Base-by-base conservation (phyloP, 1,140 invertebrate species). In the Matsumurasca onukii region DNA sequence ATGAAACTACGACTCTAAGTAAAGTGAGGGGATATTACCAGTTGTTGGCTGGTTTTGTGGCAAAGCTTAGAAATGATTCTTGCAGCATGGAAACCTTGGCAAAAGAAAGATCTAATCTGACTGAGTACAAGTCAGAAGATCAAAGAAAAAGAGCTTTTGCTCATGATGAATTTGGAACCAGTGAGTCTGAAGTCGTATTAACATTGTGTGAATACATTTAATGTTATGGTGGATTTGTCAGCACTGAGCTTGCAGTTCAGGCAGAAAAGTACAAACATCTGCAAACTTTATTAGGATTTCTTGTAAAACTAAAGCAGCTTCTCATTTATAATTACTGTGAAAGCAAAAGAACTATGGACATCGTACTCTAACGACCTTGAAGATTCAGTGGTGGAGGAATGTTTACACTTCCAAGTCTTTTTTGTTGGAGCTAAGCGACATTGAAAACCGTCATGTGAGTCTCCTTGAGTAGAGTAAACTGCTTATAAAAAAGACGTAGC, bases 61-160 rank as follows among this genome's bases (percentile, higher is more conserved):
- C n/a, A n/a, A n/a, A n/a, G 9, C n/a, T 9, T 9, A 12, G 9
- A 12, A n/a, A n/a, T 45, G 39, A n/a, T n/a, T 45, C n/a, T 45
- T 45, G 39, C 39, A 45, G 39, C 9, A 45, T n/a, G n/a, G 39
- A 45, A 45, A 45, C 39, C 39, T 45, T 45, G 39, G 39, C 39
- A 45, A 45, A 45, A 45, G 39, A 45, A 45, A 45, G n/a, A n/a
- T 45, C 39, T 45, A n/a, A n/a, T 45, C n/a, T 45, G 39, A 45
- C 39, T 45, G 39, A 45, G 39, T 45, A 45, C 9, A 45, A 45
- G n/a, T 45, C 9, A 45, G 39, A n/a, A 45, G 9, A 45, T 45
- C 39, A 45, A 45, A 45, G 39, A n/a, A 45, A 12, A 45, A 45
- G 39, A 45, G 39, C 39, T 45, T 45, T 45, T 12, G 39, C 39